phyloP scores from a whole-genome alignment of 2,888 invertebrate species.

The Cephonodes hylas region DNA sequence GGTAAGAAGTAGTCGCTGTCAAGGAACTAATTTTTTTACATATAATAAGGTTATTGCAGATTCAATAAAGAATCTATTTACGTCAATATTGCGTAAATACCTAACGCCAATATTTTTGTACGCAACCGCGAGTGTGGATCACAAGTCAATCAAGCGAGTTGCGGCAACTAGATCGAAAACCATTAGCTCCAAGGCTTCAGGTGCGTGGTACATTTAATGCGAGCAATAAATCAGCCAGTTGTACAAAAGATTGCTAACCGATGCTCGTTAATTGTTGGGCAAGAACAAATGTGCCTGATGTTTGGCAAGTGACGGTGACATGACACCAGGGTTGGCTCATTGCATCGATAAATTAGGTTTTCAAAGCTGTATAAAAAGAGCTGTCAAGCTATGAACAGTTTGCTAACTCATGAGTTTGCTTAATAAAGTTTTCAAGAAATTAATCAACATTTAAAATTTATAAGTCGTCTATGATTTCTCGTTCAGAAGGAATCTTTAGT shows the following conservation, averaged over 20 bases:
- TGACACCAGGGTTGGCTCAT: neutral
- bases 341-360: too few species aligned
- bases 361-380: too few species aligned
- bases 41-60: too few species aligned
- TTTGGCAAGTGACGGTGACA: neutral
- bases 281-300: neutral
- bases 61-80: too few species aligned
- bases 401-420: too few species aligned
- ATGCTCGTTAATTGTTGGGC: conserved; percentile 1
- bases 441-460: too few species aligned
- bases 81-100: neutral
- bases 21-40: too few species aligned
- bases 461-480: too few species aligned
- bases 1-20: too few species aligned
- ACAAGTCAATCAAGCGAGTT: neutral
- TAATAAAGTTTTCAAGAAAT: too few species aligned
- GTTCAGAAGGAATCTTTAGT: too few species aligned
- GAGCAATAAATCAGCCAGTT: neutral
- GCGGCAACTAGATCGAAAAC: neutral
- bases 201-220: neutral
- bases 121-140: neutral
- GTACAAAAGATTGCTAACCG: neutral
- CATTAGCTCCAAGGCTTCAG: conserved; percentile 4
- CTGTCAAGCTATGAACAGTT: too few species aligned
- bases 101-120: neutral